Evolutionary conservation across 2,888 invertebrate genomes (phyloP).

Genomic region (Drosophila anomalipes): DNA sequence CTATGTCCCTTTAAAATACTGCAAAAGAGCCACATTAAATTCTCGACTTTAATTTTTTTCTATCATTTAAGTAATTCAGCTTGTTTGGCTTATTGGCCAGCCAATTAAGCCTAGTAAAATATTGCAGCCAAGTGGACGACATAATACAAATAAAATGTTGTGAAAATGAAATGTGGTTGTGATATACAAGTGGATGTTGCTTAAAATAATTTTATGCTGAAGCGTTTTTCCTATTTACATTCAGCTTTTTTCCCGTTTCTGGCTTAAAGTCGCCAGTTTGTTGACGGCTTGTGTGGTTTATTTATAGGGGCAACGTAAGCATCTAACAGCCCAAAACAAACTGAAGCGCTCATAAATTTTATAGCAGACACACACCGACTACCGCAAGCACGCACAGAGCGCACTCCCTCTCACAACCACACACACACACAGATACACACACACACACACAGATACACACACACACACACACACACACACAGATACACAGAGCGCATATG

Average conservation of each 20-base stretch:
- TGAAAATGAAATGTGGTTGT: constrained; percentile 19
- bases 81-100: constrained; percentile 40
- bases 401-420: not conserved
- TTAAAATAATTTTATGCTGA: constrained; percentile 53
- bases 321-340: constrained; percentile 23
- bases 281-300: constrained; percentile 18
- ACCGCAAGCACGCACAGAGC: constrained; percentile 7
- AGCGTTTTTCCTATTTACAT: constrained; percentile 3
- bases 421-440: constrained; percentile 9
- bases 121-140: constrained; percentile 44
- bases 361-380: constrained; percentile 26
- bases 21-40: constrained; percentile 3
- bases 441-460: constrained; percentile 4
- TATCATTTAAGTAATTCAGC: constrained; percentile 29
- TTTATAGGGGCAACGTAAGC: constrained; percentile 35
- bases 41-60: constrained; percentile 5
- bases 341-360: constrained; percentile 63
- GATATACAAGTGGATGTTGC: constrained; percentile 46
- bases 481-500: constrained; percentile 32
- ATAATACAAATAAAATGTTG: constrained; percentile 30
- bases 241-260: not conserved
- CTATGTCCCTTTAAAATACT: constrained; percentile 15
- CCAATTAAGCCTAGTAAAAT: constrained; percentile 51
- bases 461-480: constrained; percentile 1
- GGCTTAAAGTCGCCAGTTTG: constrained; percentile 27